These are phyloP conservation scores for Suricata suricatta DNA, from an alignment of 2,113 vertebrate species.

Conservation along the genomic window DNA sequence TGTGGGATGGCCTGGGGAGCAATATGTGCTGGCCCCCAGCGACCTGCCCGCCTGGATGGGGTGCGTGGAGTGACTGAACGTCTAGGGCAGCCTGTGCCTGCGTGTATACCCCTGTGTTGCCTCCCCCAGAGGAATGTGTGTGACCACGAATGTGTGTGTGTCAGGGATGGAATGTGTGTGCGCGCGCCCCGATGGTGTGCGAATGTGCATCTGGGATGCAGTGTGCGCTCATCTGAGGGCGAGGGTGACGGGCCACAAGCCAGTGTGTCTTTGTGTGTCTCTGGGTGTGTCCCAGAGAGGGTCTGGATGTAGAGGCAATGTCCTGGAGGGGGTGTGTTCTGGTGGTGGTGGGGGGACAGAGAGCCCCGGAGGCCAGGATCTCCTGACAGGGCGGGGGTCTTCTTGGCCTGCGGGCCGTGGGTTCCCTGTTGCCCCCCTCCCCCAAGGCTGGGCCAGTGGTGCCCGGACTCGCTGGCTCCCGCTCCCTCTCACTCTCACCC, in stretches of 20 bases:
- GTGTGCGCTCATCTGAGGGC: slow-evolving; percentile 48
- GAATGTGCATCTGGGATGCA: slow-evolving; percentile 71
- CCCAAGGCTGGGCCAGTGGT: slow-evolving; percentile 15
- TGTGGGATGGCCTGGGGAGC: background rate
- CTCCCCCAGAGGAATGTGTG: slow-evolving; percentile 7
- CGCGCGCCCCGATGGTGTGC: slow-evolving; percentile 50
- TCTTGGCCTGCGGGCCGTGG: background rate
- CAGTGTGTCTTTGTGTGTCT: slow-evolving; percentile 76
- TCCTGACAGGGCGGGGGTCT: background rate
- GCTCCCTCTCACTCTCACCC: slow-evolving; percentile 24
- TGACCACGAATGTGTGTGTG: slow-evolving; percentile 49
- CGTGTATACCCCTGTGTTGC: background rate
- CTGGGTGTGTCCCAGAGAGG: slow-evolving; percentile 68
- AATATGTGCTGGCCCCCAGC: background rate
- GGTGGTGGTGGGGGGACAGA: background rate
- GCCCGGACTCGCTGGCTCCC: slow-evolving; percentile 6
- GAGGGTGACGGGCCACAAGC: slow-evolving; percentile 72
- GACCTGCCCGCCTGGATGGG: background rate
- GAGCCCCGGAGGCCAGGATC: background rate
- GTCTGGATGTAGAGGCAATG: slow-evolving; percentile 48
- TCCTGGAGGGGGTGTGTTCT: slow-evolving; percentile 15
- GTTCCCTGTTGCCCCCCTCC: background rate
- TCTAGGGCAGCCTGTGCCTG: background rate
- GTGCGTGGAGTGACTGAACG: background rate
- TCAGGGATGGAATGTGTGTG: slow-evolving; percentile 65